Evolutionary conservation across 2,113 vertebrate genomes (phyloP).

Genomic region (Ceratotherium simum): DNA sequence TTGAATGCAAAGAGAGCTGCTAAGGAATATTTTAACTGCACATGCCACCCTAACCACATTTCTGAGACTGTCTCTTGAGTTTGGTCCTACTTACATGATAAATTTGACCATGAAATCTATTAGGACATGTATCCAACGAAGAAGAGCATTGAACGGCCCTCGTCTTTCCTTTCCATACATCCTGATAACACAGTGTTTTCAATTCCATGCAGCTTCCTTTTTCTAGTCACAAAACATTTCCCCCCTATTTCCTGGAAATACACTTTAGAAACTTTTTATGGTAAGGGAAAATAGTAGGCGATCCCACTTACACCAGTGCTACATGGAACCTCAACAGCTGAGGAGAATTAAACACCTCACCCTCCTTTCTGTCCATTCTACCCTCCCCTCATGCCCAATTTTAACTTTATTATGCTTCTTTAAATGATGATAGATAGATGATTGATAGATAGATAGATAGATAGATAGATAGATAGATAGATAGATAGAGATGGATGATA

Average conservation of each 20-base stretch:
- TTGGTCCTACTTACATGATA: fast-evolving
- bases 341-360: not conserved
- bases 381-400: not conserved
- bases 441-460: not conserved
- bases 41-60: fast-evolving
- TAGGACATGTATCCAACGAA: fast-evolving
- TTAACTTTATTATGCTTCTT: fast-evolving
- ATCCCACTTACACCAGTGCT: fast-evolving
- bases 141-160: fast-evolving
- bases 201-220: fast-evolving
- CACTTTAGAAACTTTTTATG: not conserved
- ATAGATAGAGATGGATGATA: not conserved
- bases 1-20: not conserved
- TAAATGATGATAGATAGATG: not conserved
- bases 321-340: fast-evolving
- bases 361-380: fast-evolving
- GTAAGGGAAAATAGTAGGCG: not conserved
- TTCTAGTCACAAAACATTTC: fast-evolving
- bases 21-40: fast-evolving
- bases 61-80: not conserved
- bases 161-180: fast-evolving
- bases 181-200: not conserved
- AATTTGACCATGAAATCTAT: fast-evolving
- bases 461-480: not conserved
- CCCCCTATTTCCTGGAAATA: not conserved